Base-by-base conservation (phyloP, 2,797 vertebrate species). In the Rhynchotus rufescens region DNA sequence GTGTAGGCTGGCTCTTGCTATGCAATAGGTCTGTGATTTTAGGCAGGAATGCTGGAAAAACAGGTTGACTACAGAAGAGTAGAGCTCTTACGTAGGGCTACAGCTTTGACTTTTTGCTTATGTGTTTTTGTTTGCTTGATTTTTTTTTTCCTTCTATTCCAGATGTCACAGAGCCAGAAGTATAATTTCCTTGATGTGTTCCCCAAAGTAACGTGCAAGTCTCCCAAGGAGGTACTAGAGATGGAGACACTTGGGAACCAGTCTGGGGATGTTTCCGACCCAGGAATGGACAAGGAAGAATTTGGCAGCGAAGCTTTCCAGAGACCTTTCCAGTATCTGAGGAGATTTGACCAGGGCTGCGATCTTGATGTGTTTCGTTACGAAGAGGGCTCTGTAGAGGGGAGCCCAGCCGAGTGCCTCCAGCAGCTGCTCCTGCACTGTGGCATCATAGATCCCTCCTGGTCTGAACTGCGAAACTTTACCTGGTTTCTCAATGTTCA, bases 381-480 rank as follows among this genome's bases (percentile, higher is more conserved):
- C 23, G 2, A 23, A 28, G 3, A 59, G 0, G 78, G 7, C 26
- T 91, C 75, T 0, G 96, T 98, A 79, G 98, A 99, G 76, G 99
- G 98, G 52, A 98, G 97, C 62, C 98, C 98, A 0, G 96, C 92
- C 3, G 98, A 98, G 77, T 99, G 99, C 64, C 97, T 99, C 32
- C 99, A 99, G 96, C 96, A 98, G 80, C 94, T 99, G 87, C 98
- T 99, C n/a, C 69, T 99, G 60, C 97, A 98, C 95, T 99, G 99
- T 0, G 99, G 99, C 12, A 87, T 99, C 7, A 4, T 95, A 5
- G 97, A 99, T 81, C 99, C 99, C 6, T 99, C 99, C 49, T 99
- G 99, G 99, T 96, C 98, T 49, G 99, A 99, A 87, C 96, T 99
- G 47, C 97, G 97, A 36, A 99, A 99, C 93, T 99, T 99, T 89